Evolutionary conservation across 2,113 vertebrate species (phyloP).

Genomic region (Neodontobutis hainanensis): DNA sequence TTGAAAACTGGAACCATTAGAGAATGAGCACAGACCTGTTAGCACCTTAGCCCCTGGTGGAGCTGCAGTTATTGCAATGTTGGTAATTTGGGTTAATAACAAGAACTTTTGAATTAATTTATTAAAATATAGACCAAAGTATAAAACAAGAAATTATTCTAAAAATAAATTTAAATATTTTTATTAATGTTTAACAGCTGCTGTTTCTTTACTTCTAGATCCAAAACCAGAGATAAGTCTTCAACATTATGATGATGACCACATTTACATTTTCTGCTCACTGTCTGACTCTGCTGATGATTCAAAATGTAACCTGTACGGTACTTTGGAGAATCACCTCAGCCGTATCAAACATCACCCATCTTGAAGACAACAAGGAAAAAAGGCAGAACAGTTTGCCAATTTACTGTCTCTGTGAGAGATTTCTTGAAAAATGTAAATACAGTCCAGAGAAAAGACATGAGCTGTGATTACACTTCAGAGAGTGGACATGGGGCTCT

Average conservation of each 20-base stretch:
- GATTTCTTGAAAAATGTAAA: not conserved
- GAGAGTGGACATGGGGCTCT: not conserved
- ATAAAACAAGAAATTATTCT: no score
- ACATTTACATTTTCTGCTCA: not conserved
- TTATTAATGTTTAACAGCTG: no score
- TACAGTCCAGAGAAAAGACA: not conserved
- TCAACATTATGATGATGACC: not conserved
- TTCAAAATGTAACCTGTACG: not conserved
- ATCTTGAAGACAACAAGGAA: not conserved
- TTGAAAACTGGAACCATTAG: no score
- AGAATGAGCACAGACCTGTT: no score
- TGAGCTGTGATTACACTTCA: slow-evolving; percentile 1
- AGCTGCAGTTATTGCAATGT: no score
- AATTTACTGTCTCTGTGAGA: not conserved
- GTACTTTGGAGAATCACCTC: slow-evolving; percentile 6
- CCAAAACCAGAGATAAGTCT: not conserved
- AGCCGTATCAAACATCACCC: not conserved
- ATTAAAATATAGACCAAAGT: no score
- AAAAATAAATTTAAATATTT: no score
- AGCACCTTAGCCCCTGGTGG: no score
- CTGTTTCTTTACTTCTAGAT: not conserved
- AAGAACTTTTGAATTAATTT: no score
- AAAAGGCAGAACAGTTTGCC: not conserved
- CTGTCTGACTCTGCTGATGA: not conserved
- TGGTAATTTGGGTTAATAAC: no score